Base-by-base conservation (phyloP, 92 coral and sea anemone species). In the Parazoanthus atlanticus region DNA sequence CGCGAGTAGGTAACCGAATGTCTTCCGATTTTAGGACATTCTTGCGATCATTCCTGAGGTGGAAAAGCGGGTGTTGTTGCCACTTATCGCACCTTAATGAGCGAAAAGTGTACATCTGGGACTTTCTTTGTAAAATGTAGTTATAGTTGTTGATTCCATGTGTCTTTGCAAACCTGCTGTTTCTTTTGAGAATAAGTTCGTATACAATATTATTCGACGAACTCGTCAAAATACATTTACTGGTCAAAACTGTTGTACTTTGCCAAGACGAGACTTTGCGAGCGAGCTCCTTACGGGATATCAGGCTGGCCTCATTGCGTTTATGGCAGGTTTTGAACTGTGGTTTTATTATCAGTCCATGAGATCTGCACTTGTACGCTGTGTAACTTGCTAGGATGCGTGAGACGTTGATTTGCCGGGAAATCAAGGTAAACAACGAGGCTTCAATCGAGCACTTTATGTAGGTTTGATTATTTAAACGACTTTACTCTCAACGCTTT, bases 381-480 rank as follows among this genome's bases (percentile, higher is more conserved):
- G 49, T 43, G 65, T 16, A 26, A 66, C 38, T 12, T 71, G 38
- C 38, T 21, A 21, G 8, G 16, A 72, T 84, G 87, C 87, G 87
- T 84, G 78, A 84, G 78, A 13, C 23, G 16, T n/a, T n/a, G 38
- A 5, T 32, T 41, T 28, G 64, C 78, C 78, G 41, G 87, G 25
- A 7, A 23, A 84, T 16, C 30, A 40, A 25, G 78, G 9, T 46
- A n/a, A 38, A 70, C 87, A 84, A 84, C 41, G 33, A 74, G 38
- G 8, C 76, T 83, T 83, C 86, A 83, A 70, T 67, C 86, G 87
- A 84, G 77, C 87, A 84, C 69, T 84, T 84, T 84, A 83, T 84
- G 78, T 69, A 1, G 11, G 78, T 66, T 69, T 84, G 78, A 84
- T 71, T 84, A 69, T 67, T 69, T 83, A 40, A 83, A 26, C 41